Evolutionary conservation across 2,888 invertebrate species (phyloP).

Genomic region (Macrophya alboannulata): DNA sequence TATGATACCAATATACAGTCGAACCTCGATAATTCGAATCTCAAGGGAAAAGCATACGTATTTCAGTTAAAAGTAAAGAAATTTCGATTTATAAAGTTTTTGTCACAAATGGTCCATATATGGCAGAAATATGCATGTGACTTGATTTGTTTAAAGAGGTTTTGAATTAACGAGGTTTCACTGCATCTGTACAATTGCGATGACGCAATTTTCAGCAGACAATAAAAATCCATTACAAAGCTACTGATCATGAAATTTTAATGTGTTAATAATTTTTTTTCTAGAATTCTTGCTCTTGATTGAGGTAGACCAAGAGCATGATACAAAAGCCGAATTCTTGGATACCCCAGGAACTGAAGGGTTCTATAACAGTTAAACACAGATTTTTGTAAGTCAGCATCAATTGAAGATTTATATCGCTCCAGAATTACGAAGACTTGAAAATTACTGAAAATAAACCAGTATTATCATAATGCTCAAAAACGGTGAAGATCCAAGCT

Average conservation of each 20-base stretch:
- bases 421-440: not conserved
- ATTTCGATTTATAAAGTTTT: no score
- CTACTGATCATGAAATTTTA: not conserved
- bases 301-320: not conserved
- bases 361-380: not conserved
- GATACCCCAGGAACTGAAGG: not conserved
- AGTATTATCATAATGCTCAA: constrained; percentile 9
- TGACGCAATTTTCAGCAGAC: not conserved
- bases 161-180: no score
- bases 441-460: not conserved
- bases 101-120: no score
- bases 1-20: not conserved
- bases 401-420: not conserved
- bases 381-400: not conserved
- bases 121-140: no score
- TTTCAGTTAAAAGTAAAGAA: no score
- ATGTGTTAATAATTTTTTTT: not conserved
- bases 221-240: not conserved
- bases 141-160: no score
- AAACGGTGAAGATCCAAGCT: constrained; percentile 23
- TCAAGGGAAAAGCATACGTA: no score
- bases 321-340: not conserved
- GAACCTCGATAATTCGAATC: no score
- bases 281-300: constrained; percentile 19
- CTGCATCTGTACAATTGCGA: not conserved